Evolutionary conservation across 2,113 vertebrate genomes (phyloP), one percentile per base, ranked within the genome.

Genomic region (Patagioenas fasciata): DNA sequence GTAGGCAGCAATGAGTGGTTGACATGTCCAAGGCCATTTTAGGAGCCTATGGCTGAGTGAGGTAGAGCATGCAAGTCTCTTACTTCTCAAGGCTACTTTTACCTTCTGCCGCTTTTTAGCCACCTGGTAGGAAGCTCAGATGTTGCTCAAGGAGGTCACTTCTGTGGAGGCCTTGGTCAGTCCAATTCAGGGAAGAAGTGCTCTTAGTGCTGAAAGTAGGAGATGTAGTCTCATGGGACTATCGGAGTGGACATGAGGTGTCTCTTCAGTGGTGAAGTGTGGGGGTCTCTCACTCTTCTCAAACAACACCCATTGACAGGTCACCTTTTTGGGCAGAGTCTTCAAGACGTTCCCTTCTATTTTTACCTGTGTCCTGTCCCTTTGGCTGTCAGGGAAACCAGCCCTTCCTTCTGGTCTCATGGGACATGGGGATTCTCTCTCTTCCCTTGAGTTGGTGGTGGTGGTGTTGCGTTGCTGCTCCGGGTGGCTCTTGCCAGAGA

Each of bases 1-100:
- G 99, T 99, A 97, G 97, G 96, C 31, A 28, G 21, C 16, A 61
- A 21, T 19, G 28, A 15, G 4, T 15, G 18, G 29, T 0, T 89
- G 34, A 58, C 25, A 8, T 8, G 5, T 34, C 32, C 12, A 42
- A 23, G 29, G 13, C 34, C 50, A 26, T 42, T 60, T 64, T 60
- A 60, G 51, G 36, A 69, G 44, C 18, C 74, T 69, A 42, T 26
- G 58, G 34, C 71, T 44, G 32, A 78, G 21, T 64, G 60, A 58
- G 15, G 21, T 54, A 7, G 15, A 50, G 51, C 28, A 29, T 6
- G 0, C 15, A 53, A 57, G 42, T 40, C 28, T 42, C 10, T 32
- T 65, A 1, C 44, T 48, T 93, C 20, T 4, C 5, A 79, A 24
- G 36, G 20, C 10, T 75, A 13, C 36, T 80, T 81, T 64, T 81